Conservation (phyloP, 2,797 vertebrate genomes). For the Melanotaenia maccullochi region DNA sequence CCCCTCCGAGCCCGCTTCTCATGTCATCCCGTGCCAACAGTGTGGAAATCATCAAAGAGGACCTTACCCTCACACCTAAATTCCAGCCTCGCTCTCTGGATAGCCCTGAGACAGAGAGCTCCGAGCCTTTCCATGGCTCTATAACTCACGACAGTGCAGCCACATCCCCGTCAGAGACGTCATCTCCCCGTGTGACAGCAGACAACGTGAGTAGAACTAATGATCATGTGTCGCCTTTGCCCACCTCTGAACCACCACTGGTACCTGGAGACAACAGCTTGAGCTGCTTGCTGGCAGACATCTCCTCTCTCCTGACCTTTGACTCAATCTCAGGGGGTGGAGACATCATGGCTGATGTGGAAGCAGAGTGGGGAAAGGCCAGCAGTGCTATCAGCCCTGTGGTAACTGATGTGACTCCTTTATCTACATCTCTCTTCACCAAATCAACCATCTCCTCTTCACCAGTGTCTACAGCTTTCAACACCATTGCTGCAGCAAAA, state of each 20-base stretch:
- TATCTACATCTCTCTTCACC: conserved; percentile 50
- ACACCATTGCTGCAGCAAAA: conserved; percentile 41
- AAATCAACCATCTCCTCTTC: conserved; percentile 61
- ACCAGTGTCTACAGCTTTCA: conserved; percentile 36
- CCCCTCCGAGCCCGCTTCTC: conserved; percentile 82
- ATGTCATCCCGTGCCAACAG: conserved; percentile 84
- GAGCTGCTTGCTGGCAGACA: conserved; percentile 95
- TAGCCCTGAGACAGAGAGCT: conserved; percentile 58
- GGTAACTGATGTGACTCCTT: conserved; percentile 53
- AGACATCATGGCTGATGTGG: conserved; percentile 94
- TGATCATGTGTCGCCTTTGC: conserved; percentile 71
- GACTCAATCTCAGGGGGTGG: conserved; percentile 94
- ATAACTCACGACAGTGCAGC: conserved; percentile 53
- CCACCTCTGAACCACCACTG: conserved; percentile 83
- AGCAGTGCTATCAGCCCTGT: conserved; percentile 68
- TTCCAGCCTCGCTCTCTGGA: conserved; percentile 70
- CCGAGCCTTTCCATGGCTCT: conserved; percentile 37
- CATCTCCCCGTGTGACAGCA: conserved; percentile 24
- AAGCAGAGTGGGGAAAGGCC: conserved; percentile 90
- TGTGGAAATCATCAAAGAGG: conserved; percentile 87
- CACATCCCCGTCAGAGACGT: conserved; percentile 55
- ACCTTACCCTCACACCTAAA: conserved; percentile 81
- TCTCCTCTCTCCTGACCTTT: conserved; percentile 98
- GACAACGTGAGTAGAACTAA: conserved; percentile 52
- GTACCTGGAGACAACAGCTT: conserved; percentile 87